A percentile compares a stretch with the other conserved stretches of the same genome.
Conservation (phyloP, 2,797 vertebrate species). For the Oreochromis grahami region DNA sequence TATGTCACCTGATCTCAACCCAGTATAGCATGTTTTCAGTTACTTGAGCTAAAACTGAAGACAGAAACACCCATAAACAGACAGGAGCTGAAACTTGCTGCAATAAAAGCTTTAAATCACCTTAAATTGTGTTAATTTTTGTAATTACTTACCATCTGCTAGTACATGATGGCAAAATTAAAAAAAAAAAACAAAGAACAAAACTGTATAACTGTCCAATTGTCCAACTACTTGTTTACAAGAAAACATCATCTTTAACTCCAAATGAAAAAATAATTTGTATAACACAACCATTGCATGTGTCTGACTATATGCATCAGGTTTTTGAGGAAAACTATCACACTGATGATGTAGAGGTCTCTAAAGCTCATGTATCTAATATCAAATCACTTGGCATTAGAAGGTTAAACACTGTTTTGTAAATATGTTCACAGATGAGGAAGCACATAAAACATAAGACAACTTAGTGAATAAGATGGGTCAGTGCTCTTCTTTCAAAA, state of each 20-base stretch:
- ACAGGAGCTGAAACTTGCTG: neutral
- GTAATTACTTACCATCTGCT: neutral
- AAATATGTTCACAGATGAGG: neutral
- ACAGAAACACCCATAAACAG: neutral
- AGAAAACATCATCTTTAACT: neutral
- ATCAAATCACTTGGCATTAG: neutral
- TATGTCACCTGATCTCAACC: neutral
- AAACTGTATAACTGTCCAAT: neutral
- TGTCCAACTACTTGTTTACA: neutral
- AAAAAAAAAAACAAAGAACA: neutral
- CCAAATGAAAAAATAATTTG: neutral
- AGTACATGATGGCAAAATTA: neutral
- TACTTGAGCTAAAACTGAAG: neutral
- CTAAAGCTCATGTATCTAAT: neutral
- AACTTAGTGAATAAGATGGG: neutral
- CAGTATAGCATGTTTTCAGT: neutral
- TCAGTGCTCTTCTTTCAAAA: constrained; percentile 17
- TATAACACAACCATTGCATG: neutral
- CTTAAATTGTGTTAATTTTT: neutral
- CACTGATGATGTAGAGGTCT: neutral
- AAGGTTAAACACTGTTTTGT: neutral
- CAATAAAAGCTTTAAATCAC: neutral
- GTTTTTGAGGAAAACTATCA: neutral
- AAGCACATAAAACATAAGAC: neutral
- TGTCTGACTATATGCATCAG: neutral